Base-by-base conservation (phyloP, 2,888 invertebrate genomes). In the Amblyjoppa fuscipennis region DNA sequence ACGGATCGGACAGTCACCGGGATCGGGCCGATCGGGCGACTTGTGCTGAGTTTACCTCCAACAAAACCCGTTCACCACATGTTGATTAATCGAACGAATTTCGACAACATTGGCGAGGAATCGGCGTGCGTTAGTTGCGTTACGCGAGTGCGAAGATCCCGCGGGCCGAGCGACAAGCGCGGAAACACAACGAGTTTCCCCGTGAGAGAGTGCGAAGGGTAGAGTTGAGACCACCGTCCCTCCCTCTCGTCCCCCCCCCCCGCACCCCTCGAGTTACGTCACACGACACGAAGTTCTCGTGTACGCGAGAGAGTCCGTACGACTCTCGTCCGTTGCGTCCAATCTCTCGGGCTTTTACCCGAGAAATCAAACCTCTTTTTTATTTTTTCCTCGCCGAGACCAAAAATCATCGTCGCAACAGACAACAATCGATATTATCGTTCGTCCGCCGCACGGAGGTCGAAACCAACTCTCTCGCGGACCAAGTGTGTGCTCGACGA, bases 1-100 rank as follows among this genome's bases (percentile, higher is more conserved):
- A 73, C 66, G 71, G 61, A 71, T 71, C 38, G 68, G 74, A 74
- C 73, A 91, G 91, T 91, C 91, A 92, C 90, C 91, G 91, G 90
- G 91, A 90, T 92, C 92, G 88, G 89, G 89, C 87, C 90, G 91
- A 92, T 90, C 90, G 90, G 91, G 89, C 89, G 89, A 91, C 89
- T 91, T 89, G 89, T 88, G 88, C 88, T 88, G 70, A 89, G 87
- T 89, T 90, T 90, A 73, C 49, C 70, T 79, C 59, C 31, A 51
- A 61, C 75, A 75, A 64, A 64, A 76, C 66, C 59, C 66, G 81
- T 91, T 91, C 87, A 88, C 91, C 92, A 91, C 90, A 92, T 92
- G 92, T 91, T 91, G 90, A 91, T 92, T 90, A 90, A 90, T 90
- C 90, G 88, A 89, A 88, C 87, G 86, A 74, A 88, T 87, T 13